Evolutionary conservation across 2,888 invertebrate species (phyloP).

Genomic region (Andrena chrysosceles): DNA sequence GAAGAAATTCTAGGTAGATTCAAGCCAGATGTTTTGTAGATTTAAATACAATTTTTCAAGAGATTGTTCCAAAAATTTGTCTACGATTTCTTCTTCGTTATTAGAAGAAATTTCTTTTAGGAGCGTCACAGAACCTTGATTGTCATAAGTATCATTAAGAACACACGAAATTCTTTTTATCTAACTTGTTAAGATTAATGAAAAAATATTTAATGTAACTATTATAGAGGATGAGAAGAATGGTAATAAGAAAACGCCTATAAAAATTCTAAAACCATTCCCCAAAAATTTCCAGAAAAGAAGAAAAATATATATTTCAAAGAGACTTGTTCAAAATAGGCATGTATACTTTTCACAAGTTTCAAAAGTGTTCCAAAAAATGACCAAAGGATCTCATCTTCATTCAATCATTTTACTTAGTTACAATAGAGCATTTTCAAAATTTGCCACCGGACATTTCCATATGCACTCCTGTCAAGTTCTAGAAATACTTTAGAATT

Average conservation of each 20-base stretch:
- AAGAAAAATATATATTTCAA: not conserved
- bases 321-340: not conserved
- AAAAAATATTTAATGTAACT: no score
- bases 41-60: not conserved
- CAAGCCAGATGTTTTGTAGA: not conserved
- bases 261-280: not conserved
- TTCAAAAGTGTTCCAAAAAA: not conserved
- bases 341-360: no score
- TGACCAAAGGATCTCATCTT: not conserved
- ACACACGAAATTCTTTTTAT: no score
- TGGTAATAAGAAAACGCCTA: not conserved
- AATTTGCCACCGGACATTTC: not conserved
- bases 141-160: no score
- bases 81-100: not conserved
- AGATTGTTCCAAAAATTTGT: not conserved
- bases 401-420: not conserved
- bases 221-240: no score
- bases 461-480: not conserved
- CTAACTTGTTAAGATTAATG: no score
- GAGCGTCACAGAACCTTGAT: not conserved
- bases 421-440: not conserved
- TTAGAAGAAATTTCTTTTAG: not conserved
- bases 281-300: not conserved
- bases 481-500: not conserved
- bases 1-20: not conserved